Evolutionary conservation across 2,888 invertebrate genomes (phyloP).

Genomic region (Lobophora halterata): DNA sequence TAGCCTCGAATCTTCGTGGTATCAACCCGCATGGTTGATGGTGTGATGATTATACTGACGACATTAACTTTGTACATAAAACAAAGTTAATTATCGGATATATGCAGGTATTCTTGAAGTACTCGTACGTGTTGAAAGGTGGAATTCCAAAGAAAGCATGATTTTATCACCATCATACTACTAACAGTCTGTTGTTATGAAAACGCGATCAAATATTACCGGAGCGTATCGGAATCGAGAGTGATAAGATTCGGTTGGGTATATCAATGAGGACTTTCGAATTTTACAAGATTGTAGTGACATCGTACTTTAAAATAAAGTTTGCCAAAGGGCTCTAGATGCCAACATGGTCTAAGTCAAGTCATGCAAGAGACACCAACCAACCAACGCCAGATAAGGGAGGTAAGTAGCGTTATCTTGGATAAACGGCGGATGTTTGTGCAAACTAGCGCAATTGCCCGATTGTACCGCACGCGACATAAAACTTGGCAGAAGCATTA

Average conservation of each 20-base stretch:
- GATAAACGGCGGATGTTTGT: slow-evolving; percentile 66
- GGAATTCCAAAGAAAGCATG: too few species aligned
- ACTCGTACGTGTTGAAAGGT: too few species aligned
- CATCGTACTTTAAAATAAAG: not conserved
- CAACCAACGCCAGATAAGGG: slow-evolving; percentile 46
- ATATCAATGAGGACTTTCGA: too few species aligned
- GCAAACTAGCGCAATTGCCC: slow-evolving; percentile 44
- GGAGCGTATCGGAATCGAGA: too few species aligned
- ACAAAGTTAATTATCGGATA: too few species aligned
- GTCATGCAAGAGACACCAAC: slow-evolving; percentile 16
- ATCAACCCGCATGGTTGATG: slow-evolving; percentile 24
- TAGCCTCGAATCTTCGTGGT: slow-evolving; percentile 15
- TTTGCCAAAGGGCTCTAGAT: too few species aligned
- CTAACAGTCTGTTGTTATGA: too few species aligned
- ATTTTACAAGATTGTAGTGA: slow-evolving; percentile 8
- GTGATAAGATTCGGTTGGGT: too few species aligned
- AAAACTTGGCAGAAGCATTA: slow-evolving; percentile 7
- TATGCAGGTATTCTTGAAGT: too few species aligned
- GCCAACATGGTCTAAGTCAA: too few species aligned
- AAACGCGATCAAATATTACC: too few species aligned
- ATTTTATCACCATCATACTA: too few species aligned
- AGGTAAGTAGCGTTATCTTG: slow-evolving; percentile 56
- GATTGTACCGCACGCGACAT: slow-evolving; percentile 35
- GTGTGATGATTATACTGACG: slow-evolving; percentile 20
- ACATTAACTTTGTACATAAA: slow-evolving; percentile 8